Evolutionary conservation across 1,140 invertebrate species (phyloP), one percentile per base, ranked within the genome.

Genomic region (Zaprionus tsacasi): DNA sequence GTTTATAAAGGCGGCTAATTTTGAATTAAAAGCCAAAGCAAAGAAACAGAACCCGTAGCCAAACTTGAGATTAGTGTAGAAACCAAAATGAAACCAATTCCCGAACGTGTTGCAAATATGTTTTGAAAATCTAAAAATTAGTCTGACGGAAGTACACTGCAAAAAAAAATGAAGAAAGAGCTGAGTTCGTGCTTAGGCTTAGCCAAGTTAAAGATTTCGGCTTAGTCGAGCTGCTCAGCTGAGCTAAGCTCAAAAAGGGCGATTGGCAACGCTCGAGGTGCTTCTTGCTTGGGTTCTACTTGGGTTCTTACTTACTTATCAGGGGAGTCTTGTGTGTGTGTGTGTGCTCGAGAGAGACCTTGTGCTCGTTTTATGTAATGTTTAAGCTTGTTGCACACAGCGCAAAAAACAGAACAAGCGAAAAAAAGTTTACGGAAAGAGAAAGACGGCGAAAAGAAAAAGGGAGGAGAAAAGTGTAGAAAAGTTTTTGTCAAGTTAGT

Each of bases 1-100:
- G 71, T 63, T 74, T 69, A 70, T 70, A 70, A 43, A 74, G 60
- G 58, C 66, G 52, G 66, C 71, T 74, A 74, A 74, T 74, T 74
- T 74, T 74, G 71, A 69, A 69, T 74, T 61, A 63, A 69, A 50
- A 15, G 40, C 33, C 33, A 8, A 35, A 35, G 30, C 30, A 33
- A 33, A 59, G 33, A 36, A 38, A 48, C 27, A 56, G 52, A 54
- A 40, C 21, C 35, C 11, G 45, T 10, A 25, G 10, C 45, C 17
- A 50, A 25, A 25, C 33, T 45, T 3, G n/a, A 45, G 40, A 45
- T 45, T 45, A 45, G 40, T 45, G 40, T 8, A 45, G 40, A 52
- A 30, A 11, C 25, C 12, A 10, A 7, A 25, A 50, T 17, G 45
- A 50, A 25, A 50, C n/a, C 15, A 50, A 25, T 21, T 50, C 8